Evolutionary conservation across 2,113 vertebrate genomes (phyloP).

Genomic region (Paradoxurus hermaphroditus): DNA sequence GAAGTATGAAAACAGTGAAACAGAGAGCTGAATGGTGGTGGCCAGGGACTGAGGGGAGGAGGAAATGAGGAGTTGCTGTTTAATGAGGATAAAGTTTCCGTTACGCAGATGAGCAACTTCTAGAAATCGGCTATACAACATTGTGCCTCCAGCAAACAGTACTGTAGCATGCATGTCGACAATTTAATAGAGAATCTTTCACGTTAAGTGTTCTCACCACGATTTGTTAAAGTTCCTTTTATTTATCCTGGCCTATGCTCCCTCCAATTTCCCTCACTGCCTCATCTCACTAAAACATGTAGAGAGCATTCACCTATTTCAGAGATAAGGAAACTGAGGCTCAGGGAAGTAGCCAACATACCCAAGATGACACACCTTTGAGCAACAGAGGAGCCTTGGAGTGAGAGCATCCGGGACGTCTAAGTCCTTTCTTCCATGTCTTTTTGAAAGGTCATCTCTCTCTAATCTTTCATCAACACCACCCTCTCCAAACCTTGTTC

Average conservation of each 20-base stretch:
- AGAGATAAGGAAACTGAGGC: neutral
- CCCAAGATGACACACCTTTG: neutral
- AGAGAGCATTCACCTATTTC: neutral
- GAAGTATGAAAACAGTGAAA: neutral
- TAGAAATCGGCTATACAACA: neutral
- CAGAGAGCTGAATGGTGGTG: neutral
- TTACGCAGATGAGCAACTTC: neutral
- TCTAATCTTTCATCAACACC: neutral
- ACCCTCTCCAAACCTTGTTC: neutral
- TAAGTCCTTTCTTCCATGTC: neutral
- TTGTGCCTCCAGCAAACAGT: neutral
- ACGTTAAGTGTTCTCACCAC: neutral
- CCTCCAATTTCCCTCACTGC: neutral
- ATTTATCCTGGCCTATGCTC: neutral
- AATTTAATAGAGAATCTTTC: neutral
- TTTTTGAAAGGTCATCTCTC: neutral
- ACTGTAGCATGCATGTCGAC: neutral
- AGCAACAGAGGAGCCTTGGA: neutral
- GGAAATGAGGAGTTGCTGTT: neutral
- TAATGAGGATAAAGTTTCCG: neutral
- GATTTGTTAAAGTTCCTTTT: neutral
- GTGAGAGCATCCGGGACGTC: neutral
- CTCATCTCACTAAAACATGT: neutral
- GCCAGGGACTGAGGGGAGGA: neutral
- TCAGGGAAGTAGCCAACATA: neutral